Evolutionary conservation across 2,113 vertebrate species (phyloP), one percentile per base, ranked within the genome.

Genomic region (Hoplias malabaricus): DNA sequence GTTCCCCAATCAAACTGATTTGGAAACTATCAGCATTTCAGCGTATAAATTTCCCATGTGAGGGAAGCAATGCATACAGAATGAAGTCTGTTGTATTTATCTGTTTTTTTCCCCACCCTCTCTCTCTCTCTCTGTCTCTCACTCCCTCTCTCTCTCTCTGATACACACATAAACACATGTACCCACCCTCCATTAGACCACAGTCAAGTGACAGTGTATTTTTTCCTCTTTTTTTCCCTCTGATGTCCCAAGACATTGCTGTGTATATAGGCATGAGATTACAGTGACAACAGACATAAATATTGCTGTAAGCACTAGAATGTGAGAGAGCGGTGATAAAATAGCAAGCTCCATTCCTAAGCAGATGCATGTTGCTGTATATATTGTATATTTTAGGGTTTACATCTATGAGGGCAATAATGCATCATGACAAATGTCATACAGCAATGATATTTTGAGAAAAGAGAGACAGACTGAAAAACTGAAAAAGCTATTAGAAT

Each of bases 41-140:
- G 72, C 76, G 77, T 80, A 36, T 77, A 86, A 84, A 89, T 87
- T 87, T 88, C 88, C 87, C 89, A 79, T 69, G 90, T 84, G 89
- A 84, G 82, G 75, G 77, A 86, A 84, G 82, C 84, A 86, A 87
- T 87, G 85, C 85, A 89, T 87, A 84, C 82, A 50, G 46, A 86
- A 87, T 87, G 81, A 86, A 83, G 82, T 76, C 36, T 4, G 75
- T 76, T 75, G 33, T 83, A 82, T 87, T 84, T 86, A 86, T 88
- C 86, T 82, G 38, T 80, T 36, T 48, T 69, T 56, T 67, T 53
- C 59, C 56, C 23, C 21, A 36, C 56, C 33, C 16, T 21, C 9
- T 2, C 12, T n/a, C 19, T 36, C 43, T 53, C 59, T 46, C 62
- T 29, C 61, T 73, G 36, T 67, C 33, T 59, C 38, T 29, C 25